These are phyloP conservation scores for Pentalonia nigronervosa DNA, from an alignment of 1,140 invertebrate species.

Conservation along the genomic window DNA sequence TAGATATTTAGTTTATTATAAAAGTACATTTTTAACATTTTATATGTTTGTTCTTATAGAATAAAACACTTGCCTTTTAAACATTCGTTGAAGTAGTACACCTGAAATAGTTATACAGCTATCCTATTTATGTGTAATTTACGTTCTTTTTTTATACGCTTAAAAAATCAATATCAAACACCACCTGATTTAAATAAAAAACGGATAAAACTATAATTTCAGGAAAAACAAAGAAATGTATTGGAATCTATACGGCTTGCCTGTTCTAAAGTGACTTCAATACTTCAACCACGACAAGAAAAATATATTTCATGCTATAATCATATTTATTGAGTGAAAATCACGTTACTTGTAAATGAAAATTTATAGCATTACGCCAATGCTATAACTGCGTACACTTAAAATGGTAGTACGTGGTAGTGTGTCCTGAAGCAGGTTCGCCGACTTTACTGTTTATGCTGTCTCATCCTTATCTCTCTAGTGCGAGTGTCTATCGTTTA, in stretches of 20 bases:
- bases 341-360: neutral
- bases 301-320: neutral
- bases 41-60: neutral
- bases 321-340: constrained; percentile 12
- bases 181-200: neutral
- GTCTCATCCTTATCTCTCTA: neutral
- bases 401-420: neutral
- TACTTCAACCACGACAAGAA: neutral
- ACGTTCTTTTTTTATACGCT: neutral
- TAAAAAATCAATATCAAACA: neutral
- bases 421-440: neutral
- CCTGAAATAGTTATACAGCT: neutral
- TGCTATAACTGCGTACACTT: neutral
- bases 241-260: neutral
- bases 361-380: neutral
- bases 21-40: neutral
- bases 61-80: neutral
- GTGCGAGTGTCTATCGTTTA: neutral
- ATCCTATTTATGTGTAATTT: neutral
- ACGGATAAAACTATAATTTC: neutral
- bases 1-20: neutral
- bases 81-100: neutral
- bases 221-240: neutral
- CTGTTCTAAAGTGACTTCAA: neutral
- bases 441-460: neutral